Conservation (phyloP, 2,113 vertebrate species). For the Cottus gobio region DNA sequence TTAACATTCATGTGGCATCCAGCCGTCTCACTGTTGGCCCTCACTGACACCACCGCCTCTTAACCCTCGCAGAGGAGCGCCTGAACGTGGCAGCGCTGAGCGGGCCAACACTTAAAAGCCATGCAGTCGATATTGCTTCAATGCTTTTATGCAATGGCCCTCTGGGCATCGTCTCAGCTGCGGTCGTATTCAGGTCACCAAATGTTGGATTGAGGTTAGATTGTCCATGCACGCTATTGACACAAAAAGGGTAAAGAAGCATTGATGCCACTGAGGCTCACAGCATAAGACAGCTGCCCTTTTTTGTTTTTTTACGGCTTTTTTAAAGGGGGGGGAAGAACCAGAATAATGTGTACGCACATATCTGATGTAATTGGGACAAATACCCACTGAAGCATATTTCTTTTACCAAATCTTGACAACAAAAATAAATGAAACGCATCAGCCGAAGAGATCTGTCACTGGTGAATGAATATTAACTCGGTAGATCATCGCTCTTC, state of each 20-base stretch:
- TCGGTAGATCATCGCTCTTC: constrained; percentile 34
- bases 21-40: constrained; percentile 48
- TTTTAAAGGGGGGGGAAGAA: not conserved
- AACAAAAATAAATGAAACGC: constrained; percentile 1
- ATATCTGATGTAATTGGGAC: constrained; percentile 20
- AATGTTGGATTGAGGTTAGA: constrained; percentile 36
- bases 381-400: constrained; percentile 5
- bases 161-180: not conserved
- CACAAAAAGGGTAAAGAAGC: constrained; percentile 31
- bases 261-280: constrained; percentile 7
- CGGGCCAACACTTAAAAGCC: constrained; percentile 33
- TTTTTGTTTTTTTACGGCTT: constrained; percentile 7
- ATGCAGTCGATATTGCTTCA: constrained; percentile 38
- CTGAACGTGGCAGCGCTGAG: not conserved
- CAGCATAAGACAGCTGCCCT: not conserved
- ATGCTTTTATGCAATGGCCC: constrained; percentile 37
- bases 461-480: constrained; percentile 18
- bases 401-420: not conserved
- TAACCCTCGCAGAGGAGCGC: constrained; percentile 30
- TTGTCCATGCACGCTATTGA: constrained; percentile 20
- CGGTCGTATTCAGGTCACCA: constrained; percentile 57
- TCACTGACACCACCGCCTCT: constrained; percentile 60
- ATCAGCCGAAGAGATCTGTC: constrained; percentile 1
- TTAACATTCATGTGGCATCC: constrained; percentile 68
- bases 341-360: not conserved